Evolutionary conservation across 2,888 invertebrate species (phyloP), one percentile per base, ranked within the genome.

Genomic region (Macrophya alboannulata): DNA sequence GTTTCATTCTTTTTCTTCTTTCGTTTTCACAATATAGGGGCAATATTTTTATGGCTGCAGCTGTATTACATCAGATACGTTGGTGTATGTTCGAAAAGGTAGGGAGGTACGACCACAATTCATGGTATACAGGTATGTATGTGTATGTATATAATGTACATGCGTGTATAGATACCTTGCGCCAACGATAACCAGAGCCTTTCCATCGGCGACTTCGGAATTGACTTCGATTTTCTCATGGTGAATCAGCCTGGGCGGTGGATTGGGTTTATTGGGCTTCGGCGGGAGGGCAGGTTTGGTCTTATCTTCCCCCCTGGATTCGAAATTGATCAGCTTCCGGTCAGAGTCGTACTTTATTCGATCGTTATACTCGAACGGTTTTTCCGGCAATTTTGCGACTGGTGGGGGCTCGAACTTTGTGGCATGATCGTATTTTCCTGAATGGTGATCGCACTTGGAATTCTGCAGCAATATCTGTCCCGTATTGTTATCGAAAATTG

Each of bases 241-340:
- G 86, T 91, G 92, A 48, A 92, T 93, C 85, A 93, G 88, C 88
- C 93, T 91, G 12, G 93, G 93, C 45, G 93, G 93, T 72, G 93
- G 93, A 89, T 93, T 93, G 10, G 93, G 93, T 84, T 93, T 93
- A 87, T 90, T 92, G 17, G 98, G 98, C 94, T 98, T 98, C 12
- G 97, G 97, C 86, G 97, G 97, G 92, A 97, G 93, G 1, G 97
- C 97, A 0, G 97, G 97, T 92, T 97, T 97, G 76, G 95, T 91
- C 74, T 93, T 93, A 86, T 93, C 93, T 81, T 93, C 92, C 31
- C 85, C 82, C 79, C 65, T 85, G 25, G 90, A 90, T 17, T 87
- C 86, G 85, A 89, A 89, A 45, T 86, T 89, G 51, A 89, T 86
- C 51, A 86, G 86, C 85, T 92, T 92, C 76, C 91, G 90, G 37